Conservation (phyloP, 2,113 vertebrate species). For the Bungarus multicinctus region DNA sequence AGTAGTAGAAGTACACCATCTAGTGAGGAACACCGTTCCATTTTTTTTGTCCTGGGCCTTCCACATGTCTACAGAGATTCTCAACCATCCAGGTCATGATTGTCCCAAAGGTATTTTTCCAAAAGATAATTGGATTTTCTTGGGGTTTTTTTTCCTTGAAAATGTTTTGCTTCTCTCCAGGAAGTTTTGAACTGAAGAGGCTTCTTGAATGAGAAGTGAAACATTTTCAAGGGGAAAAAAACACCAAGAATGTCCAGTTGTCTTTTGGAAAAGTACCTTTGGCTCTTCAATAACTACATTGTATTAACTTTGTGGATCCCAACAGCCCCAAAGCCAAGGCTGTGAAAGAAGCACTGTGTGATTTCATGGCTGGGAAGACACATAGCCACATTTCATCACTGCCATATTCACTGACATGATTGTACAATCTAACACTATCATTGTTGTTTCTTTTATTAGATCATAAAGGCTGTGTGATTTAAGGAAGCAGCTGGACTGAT, state of each 20-base stretch:
- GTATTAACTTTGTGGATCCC: not conserved
- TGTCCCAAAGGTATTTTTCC: not conserved
- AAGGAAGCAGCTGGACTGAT: conserved; percentile 56
- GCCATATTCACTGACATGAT: not conserved
- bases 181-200: not conserved
- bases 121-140: not conserved
- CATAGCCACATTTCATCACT: not conserved
- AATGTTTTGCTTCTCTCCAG: not conserved
- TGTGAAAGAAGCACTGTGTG: conserved; percentile 16
- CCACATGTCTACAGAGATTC: not conserved
- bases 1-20: not conserved
- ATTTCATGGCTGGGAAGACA: no score
- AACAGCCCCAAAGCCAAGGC: conserved; percentile 2
- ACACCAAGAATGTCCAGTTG: not conserved
- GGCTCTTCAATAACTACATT: no score
- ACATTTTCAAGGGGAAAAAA: not conserved
- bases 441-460: not conserved
- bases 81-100: not conserved
- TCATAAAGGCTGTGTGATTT: conserved; percentile 11
- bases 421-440: not conserved
- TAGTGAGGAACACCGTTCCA: not conserved
- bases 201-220: not conserved
- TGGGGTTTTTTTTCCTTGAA: not conserved
- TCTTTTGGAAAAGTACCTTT: not conserved
- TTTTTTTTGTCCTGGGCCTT: not conserved